A percentile compares a stretch with the other conserved stretches of the same genome.
Evolutionary conservation across 2,113 vertebrate species (phyloP).

Genomic region (Chaenogobius annularis): DNA sequence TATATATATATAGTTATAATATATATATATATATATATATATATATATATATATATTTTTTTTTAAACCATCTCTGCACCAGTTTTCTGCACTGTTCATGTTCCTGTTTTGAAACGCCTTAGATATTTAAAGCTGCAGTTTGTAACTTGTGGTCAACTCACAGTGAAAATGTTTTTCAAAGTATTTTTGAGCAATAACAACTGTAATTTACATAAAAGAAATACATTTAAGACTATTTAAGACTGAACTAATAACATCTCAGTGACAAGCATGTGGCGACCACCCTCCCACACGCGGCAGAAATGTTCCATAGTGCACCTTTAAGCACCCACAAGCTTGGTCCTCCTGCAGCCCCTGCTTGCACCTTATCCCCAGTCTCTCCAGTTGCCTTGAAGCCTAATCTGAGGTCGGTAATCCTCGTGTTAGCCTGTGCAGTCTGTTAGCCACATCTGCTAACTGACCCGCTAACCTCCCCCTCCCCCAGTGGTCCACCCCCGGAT

Average conservation of each 20-base stretch:
- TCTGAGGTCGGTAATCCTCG: slow-evolving; percentile 74
- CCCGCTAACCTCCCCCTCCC: slow-evolving; percentile 51
- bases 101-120: too few relatives aligned
- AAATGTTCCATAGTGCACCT: neutral
- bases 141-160: too few relatives aligned
- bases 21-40: too few relatives aligned
- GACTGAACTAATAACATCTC: too few relatives aligned
- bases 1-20: too few relatives aligned
- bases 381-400: slow-evolving; percentile 71
- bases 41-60: too few relatives aligned
- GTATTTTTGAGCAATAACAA: neutral
- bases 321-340: slow-evolving; percentile 31
- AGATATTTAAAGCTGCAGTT: too few relatives aligned
- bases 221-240: neutral
- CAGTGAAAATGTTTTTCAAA: too few relatives aligned
- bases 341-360: slow-evolving; percentile 23
- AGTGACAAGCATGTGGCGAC: too few relatives aligned
- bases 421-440: slow-evolving; percentile 73
- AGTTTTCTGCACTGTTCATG: too few relatives aligned
- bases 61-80: too few relatives aligned
- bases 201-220: too few relatives aligned
- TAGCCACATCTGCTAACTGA: slow-evolving; percentile 73
- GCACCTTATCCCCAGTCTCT: slow-evolving; percentile 60
- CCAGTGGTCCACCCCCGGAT: slow-evolving; percentile 80
- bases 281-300: neutral